Conservation (phyloP, 1,140 invertebrate genomes). For the Dendrolimus kikuchii region DNA sequence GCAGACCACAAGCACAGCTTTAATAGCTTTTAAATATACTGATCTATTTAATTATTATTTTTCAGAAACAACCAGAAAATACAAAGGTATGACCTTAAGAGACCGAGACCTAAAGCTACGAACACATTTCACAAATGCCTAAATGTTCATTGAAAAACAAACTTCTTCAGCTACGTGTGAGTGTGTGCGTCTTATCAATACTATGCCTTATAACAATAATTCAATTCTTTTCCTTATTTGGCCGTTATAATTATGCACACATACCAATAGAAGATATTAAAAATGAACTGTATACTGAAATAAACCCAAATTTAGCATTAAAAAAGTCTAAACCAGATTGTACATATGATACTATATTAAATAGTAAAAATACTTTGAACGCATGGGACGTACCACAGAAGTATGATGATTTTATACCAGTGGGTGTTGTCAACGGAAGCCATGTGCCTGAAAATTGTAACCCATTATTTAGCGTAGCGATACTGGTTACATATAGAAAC, state of each 20-base stretch:
- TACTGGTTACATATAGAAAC: slow-evolving; percentile 92
- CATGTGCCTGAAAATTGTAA: slow-evolving; percentile 83
- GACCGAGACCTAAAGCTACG: too few species aligned
- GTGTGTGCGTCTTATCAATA: slow-evolving; percentile 17
- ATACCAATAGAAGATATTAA: slow-evolving; percentile 28
- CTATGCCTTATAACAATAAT: slow-evolving; percentile 31
- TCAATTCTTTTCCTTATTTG: slow-evolving; percentile 34
- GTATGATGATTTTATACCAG: slow-evolving; percentile 29
- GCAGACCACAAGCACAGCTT: too few species aligned
- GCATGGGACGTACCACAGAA: slow-evolving; percentile 31
- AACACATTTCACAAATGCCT: slow-evolving; percentile 29
- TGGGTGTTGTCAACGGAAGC: slow-evolving; percentile 70
- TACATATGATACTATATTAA: slow-evolving; percentile 37
- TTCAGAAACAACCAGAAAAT: too few species aligned
- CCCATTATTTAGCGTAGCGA: slow-evolving; percentile 84
- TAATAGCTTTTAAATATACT: too few species aligned
- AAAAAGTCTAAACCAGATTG: slow-evolving; percentile 35
- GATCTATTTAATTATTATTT: too few species aligned
- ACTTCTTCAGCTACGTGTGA: slow-evolving; percentile 27
- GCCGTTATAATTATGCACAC: slow-evolving; percentile 38
- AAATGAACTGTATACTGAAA: slow-evolving; percentile 30
- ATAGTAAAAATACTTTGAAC: slow-evolving; percentile 21
- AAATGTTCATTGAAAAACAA: slow-evolving; percentile 33
- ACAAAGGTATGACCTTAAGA: too few species aligned
- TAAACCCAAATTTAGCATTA: slow-evolving; percentile 31